A percentile compares a stretch with the other conserved stretches of the same genome.
These are phyloP conservation scores for Thunnus albacares DNA, from an alignment of 2,797 vertebrate species.

Conservation along the genomic window DNA sequence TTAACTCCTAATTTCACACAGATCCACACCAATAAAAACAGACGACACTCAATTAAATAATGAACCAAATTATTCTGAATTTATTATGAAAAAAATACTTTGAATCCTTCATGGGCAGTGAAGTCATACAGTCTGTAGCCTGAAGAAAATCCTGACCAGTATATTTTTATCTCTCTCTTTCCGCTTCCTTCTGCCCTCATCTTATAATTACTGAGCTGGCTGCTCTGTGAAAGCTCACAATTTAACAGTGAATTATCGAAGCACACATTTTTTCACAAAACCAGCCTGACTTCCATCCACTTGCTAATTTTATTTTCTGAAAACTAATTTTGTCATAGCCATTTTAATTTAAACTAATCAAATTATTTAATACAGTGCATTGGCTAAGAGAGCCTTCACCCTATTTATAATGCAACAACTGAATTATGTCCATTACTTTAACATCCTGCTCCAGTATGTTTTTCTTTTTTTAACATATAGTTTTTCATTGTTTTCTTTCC, in stretches of 20 bases:
- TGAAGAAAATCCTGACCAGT: not conserved
- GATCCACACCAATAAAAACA: not conserved
- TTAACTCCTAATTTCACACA: conserved; percentile 1
- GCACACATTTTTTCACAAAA: not conserved
- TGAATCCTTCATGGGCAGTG: no score
- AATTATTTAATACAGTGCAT: not conserved
- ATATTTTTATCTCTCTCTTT: not conserved
- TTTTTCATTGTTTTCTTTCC: not conserved
- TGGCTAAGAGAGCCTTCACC: not conserved
- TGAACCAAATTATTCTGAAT: no score
- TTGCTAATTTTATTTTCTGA: conserved; percentile 5
- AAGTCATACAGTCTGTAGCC: not conserved
- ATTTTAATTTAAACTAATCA: not conserved
- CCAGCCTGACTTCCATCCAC: not conserved
- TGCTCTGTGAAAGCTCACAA: not conserved
- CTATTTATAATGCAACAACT: not conserved
- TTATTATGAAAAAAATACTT: no score
- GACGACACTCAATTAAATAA: not conserved
- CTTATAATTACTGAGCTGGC: not conserved
- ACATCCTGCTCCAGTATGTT: not conserved
- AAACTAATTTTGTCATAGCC: not conserved
- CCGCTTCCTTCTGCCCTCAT: not conserved
- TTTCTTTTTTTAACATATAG: not conserved
- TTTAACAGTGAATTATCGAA: not conserved
- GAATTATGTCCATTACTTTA: not conserved